Percentiles rank a stretch among this genome's conserved stretches.
These are phyloP conservation scores for Bugula neritina DNA, from an alignment of 2,888 invertebrate genomes.

Conservation along the genomic window DNA sequence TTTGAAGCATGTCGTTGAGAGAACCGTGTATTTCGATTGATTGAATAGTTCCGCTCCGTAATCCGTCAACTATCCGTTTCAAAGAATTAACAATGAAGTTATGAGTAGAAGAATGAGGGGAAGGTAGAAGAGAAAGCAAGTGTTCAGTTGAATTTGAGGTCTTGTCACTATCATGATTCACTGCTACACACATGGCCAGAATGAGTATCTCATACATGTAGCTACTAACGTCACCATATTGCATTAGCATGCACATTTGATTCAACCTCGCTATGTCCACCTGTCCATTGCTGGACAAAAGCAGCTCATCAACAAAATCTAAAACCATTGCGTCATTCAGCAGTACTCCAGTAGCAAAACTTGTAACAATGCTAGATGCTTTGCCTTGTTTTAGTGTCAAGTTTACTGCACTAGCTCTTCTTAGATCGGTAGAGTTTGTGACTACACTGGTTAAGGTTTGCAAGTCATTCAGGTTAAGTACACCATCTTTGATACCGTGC, in stretches of 20 bases:
- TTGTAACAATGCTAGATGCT: not conserved
- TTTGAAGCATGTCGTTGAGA: not conserved
- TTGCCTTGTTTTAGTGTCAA: not conserved
- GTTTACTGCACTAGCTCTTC: slow-evolving; percentile 12
- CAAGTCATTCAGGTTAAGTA: not conserved
- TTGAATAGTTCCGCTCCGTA: not conserved
- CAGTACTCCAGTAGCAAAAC: not conserved
- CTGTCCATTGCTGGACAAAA: not conserved
- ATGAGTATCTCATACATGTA: slow-evolving; percentile 5
- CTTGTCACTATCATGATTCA: not conserved
- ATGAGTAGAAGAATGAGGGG: not conserved
- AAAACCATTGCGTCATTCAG: not conserved
- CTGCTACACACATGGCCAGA: not conserved
- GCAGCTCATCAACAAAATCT: not conserved
- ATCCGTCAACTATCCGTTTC: not conserved
- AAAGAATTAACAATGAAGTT: not conserved
- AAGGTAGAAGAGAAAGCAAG: not conserved
- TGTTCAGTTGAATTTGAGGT: not conserved
- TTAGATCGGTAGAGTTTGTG: slow-evolving; percentile 5
- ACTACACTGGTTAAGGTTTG: slow-evolving; percentile 8
- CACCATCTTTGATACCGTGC: slow-evolving; percentile 1
- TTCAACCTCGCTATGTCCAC: not conserved
- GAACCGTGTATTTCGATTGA: not conserved
- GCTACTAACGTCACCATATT: not conserved
- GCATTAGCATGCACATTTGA: not conserved